A percentile compares a stretch with the other conserved stretches of the same genome.
phyloP scores from a whole-genome alignment of 2,888 invertebrate genomes.

The Ganaspis brasiliensis region DNA sequence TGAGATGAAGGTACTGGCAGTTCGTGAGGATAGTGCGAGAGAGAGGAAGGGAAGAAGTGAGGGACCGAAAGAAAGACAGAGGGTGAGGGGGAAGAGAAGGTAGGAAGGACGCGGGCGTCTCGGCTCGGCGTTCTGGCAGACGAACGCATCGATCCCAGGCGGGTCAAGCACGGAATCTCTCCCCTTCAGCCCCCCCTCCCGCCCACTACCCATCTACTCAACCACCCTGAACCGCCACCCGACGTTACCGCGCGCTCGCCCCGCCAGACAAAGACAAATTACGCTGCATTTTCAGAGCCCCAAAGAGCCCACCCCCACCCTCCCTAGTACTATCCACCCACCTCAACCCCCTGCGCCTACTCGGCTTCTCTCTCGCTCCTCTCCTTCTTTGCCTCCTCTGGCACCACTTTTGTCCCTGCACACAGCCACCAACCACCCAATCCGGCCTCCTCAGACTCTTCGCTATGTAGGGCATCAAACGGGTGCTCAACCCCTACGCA shows the following conservation, averaged over 20 bases:
- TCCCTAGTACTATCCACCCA: slow-evolving; percentile 62
- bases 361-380: slow-evolving; percentile 48
- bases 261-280: slow-evolving; percentile 80
- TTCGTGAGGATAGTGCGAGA: slow-evolving; percentile 40
- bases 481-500: slow-evolving; percentile 77
- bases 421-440: slow-evolving; percentile 62
- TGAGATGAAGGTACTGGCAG: slow-evolving; percentile 46
- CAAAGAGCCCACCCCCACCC: slow-evolving; percentile 72
- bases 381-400: slow-evolving; percentile 56
- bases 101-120: slow-evolving; percentile 78
- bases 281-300: slow-evolving; percentile 80
- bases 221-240: slow-evolving; percentile 57
- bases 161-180: slow-evolving; percentile 80
- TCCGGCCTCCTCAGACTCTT: slow-evolving; percentile 62
- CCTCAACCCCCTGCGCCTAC: slow-evolving; percentile 42
- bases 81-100: slow-evolving; percentile 62
- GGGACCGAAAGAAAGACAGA: slow-evolving; percentile 52
- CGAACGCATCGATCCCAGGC: slow-evolving; percentile 81
- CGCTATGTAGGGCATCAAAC: slow-evolving; percentile 76
- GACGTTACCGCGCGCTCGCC: slow-evolving; percentile 74
- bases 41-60: slow-evolving; percentile 53
- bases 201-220: slow-evolving; percentile 61
- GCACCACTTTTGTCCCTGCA: slow-evolving; percentile 66
- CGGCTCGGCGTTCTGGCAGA: slow-evolving; percentile 79
- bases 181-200: slow-evolving; percentile 62